Base-by-base conservation (phyloP, 2,797 vertebrate genomes). In the Diplodus sargus region DNA sequence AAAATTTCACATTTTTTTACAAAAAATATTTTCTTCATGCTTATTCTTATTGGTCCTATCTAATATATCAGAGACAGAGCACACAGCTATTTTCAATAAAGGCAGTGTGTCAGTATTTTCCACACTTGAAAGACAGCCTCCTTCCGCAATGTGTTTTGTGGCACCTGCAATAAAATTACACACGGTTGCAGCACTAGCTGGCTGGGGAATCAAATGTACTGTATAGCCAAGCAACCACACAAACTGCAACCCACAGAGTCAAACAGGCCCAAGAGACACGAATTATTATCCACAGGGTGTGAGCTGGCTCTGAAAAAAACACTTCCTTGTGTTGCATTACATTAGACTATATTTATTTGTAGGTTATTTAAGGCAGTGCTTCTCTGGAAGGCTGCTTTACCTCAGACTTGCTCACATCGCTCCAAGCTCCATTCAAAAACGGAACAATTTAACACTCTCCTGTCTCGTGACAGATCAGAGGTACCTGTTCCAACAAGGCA, bases 181-280 rank as follows among this genome's bases (percentile, higher is more conserved):
- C 57, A 45, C n/a, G 63, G 49, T 72, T 78, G 65, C 78, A 83
- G 48, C 83, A 83, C 28, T 20, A 54, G 22, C 13, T 59, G 49
- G 7, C 73, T 60, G 30, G 76, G 78, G 79, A 87, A 54, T 76
- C 25, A 54, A 6, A 76, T 51, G 5, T 8, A 64, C 47, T 52
- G n/a, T 53, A 79, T n/a, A 79, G 39, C 87, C 78, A 81, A 74
- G 90, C 83, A 89, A 90, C 81, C 53, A 51, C 48, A 63, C 58
- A 58, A 22, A 54, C 65, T 42, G 43, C 5, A 54, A 17, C 43
- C 74, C 23, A 1, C 73, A 59, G 82, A 87, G 74, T 77, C 49
- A 48, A 47, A 64, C 62, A 17, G 23, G 3, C 78, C 85, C 80
- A 0, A 4, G 78, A 72, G 80, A 70, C 23, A 23, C 22, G 22